These are phyloP conservation scores for Olivierus martensii DNA, from an alignment of 1,140 invertebrate genomes.

Conservation along the genomic window DNA sequence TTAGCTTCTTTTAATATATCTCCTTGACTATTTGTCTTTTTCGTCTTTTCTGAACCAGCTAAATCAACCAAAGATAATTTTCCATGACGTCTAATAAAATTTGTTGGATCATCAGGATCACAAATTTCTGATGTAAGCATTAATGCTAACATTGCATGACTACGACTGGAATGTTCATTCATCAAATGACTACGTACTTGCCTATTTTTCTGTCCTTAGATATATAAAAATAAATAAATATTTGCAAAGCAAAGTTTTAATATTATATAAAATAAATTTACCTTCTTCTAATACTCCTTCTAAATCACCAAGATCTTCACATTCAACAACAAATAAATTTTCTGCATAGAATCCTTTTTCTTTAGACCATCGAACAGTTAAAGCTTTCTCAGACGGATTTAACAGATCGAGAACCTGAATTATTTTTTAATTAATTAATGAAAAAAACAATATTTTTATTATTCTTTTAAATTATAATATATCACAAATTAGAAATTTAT, in stretches of 20 bases:
- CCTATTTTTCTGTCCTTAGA: conserved; percentile 63
- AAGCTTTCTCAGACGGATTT: conserved; percentile 65
- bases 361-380: conserved; percentile 83
- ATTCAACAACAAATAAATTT: conserved; percentile 86
- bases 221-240: background rate
- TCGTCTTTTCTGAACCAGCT: conserved; percentile 87
- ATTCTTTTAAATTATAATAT: too few species aligned
- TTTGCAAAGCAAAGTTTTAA: too few species aligned
- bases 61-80: conserved; percentile 90
- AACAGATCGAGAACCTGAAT: conserved; percentile 82
- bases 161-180: conserved; percentile 90
- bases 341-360: conserved; percentile 90
- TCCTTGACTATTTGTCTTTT: conserved; percentile 79
- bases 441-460: too few species aligned
- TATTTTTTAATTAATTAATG: too few species aligned
- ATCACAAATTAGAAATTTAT: too few species aligned
- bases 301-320: conserved; percentile 83
- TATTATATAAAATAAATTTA: conserved; percentile 27
- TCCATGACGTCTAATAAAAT: conserved; percentile 41
- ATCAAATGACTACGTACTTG: conserved; percentile 80
- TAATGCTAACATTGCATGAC: conserved; percentile 86
- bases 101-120: conserved; percentile 28
- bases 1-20: conserved; percentile 86
- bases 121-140: conserved; percentile 64
- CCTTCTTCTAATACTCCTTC: conserved; percentile 90